Percentiles rank a stretch among this genome's conserved stretches.
phyloP scores from a whole-genome alignment of 2,888 invertebrate species.

The Pseudococcus jackbeardsleyi region DNA sequence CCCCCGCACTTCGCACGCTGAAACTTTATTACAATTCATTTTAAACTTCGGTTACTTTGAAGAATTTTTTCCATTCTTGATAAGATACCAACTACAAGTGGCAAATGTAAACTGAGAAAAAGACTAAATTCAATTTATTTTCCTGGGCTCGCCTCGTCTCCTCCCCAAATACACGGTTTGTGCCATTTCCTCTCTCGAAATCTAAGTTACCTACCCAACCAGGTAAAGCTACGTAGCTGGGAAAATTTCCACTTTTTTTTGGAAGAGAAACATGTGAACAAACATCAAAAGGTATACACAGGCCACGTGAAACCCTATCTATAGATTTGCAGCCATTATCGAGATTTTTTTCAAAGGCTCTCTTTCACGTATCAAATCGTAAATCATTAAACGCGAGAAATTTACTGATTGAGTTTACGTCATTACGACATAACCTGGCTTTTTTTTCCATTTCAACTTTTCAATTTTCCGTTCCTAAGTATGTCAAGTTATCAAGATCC shows the following conservation, averaged over 20 bases:
- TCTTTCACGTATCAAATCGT: constrained; percentile 13
- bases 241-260: not conserved
- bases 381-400: not conserved
- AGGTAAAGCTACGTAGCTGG: not conserved
- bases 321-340: not conserved
- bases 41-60: constrained; percentile 34
- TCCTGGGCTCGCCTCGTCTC: not conserved
- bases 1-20: not conserved
- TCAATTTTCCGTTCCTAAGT: not conserved
- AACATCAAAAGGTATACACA: constrained; percentile 7
- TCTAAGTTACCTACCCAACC: not conserved
- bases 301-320: not conserved
- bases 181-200: not conserved
- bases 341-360: not conserved
- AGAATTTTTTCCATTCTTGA: constrained; percentile 31
- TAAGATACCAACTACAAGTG: constrained; percentile 3
- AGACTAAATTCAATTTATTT: constrained; percentile 42
- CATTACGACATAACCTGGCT: not conserved
- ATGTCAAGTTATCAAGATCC: not conserved
- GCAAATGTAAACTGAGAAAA: constrained; percentile 22
- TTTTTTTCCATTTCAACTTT: not conserved
- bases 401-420: not conserved
- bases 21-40: constrained; percentile 22
- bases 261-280: not conserved
- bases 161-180: too few relatives aligned